These are phyloP conservation scores for Aphis gossypii DNA, from an alignment of 1,140 invertebrate species.

Conservation along the genomic window DNA sequence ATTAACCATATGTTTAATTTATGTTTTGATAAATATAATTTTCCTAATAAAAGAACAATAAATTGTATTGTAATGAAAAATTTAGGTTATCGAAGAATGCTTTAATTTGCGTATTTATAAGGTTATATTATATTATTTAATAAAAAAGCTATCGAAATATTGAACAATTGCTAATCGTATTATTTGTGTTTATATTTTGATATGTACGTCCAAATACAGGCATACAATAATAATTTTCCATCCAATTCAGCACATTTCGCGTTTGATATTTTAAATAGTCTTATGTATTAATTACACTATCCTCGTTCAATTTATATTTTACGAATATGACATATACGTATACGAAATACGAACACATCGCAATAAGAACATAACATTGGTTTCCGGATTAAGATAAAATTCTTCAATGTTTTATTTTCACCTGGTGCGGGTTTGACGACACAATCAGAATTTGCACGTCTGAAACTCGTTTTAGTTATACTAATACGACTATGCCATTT, in stretches of 20 bases:
- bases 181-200: background rate
- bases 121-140: background rate
- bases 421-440: background rate
- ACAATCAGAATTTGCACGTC: background rate
- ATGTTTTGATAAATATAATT: background rate
- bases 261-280: background rate
- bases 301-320: background rate
- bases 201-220: background rate
- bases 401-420: background rate
- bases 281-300: background rate
- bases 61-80: background rate
- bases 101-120: background rate
- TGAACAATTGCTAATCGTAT: background rate
- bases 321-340: too few relatives aligned
- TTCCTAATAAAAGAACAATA: background rate
- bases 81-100: background rate
- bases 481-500: background rate
- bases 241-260: background rate
- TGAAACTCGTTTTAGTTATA: background rate
- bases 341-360: background rate
- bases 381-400: slow-evolving; percentile 1
- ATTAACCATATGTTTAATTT: background rate
- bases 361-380: background rate
- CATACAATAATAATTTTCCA: background rate
- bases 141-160: background rate